Base-by-base conservation (phyloP, 1,140 invertebrate species). In the Pristionchus pacificus region DNA sequence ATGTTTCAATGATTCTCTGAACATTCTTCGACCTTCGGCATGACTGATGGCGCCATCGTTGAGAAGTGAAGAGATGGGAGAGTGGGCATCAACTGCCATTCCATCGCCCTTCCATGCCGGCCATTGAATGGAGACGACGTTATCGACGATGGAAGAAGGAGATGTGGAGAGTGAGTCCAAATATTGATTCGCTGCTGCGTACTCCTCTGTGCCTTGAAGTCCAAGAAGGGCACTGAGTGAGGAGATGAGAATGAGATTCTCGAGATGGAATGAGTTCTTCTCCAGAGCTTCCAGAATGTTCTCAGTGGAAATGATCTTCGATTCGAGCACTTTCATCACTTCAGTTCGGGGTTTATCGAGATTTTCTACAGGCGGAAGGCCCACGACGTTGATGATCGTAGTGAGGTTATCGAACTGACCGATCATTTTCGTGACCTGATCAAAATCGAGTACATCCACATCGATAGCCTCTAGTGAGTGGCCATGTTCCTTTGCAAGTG, bases 121-220 rank as follows among this genome's bases (percentile, higher is more conserved):
- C 68, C 75, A 70, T 29, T 82, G 72, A 6, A 79, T 19, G 14
- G 59, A 66, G 27, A 74, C 32, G 19, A 80, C 19, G 6, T 55
- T 57, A 14, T 71, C 62, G 28, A 78, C 60, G 19, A 29, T n/a
- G 15, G n/a, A 15, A 10, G 28, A 27, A 38, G 31, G 32, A 15
- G 49, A 27, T n/a, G n/a, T 32, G 1, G 78, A 3, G 25, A 80
- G 27, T n/a, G 55, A 62, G 32, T 80, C 79, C 28, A 79, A 57
- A 61, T 64, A 79, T 24, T 29, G 65, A 49, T 80, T 80, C 31
- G 74, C 78, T 60, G 77, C 38, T 0, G 72, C 76, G 58, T 79
- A 79, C 27, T 74, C 68, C 13, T 27, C 58, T 55, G 62, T 73
- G 25, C 73, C 71, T 14, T 75, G 71, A 0, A 79, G 15, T 38